Evolutionary conservation across 2,113 vertebrate genomes (phyloP), one percentile per base, ranked within the genome.

Genomic region (Rhinogobius similis): DNA sequence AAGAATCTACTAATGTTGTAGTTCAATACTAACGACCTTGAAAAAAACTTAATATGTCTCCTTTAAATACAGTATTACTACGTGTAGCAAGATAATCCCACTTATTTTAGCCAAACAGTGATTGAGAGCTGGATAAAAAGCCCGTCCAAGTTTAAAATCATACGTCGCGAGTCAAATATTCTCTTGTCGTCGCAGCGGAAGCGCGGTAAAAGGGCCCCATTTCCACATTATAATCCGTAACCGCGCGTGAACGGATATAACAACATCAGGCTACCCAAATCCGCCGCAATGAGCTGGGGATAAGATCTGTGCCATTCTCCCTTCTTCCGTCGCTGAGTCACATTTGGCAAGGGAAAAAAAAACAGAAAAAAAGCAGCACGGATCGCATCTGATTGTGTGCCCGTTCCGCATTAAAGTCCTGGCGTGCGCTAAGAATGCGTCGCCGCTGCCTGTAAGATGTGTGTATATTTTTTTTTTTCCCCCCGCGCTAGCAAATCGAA

Each of bases 321-420:
- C 62, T 59, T 52, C 55, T 59, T 52, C 10, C 36, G 7, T 14
- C 36, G 21, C 21, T 13, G 48, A 59, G 39, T 64, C 20, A 41
- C 56, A 41, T 68, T n/a, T 65, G 53, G 52, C 10, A 67, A 58
- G 43, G 5, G 5, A 29, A 29, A 29, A 29, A 29, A 29, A 29
- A 29, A 29, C 2, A 52, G n/a, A n/a, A n/a, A n/a, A n/a, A n/a
- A n/a, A n/a, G n/a, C n/a, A 58, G 43, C 50, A 21, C 48, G 56
- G 62, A 56, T 26, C 62, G 39, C 44, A 72, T 61, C 43, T 66
- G 67, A 65, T 59, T 36, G 16, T 44, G 61, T 52, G n/a, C 43
- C 44, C 67, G 46, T 58, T 61, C 38, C 53, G 10, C 39, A 64
- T 41, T 61, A 5, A 67, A 27, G 36, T 39, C 20, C 71, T 14